These are phyloP conservation scores for Picus viridis DNA, from an alignment of 2,797 vertebrate species.

Conservation along the genomic window DNA sequence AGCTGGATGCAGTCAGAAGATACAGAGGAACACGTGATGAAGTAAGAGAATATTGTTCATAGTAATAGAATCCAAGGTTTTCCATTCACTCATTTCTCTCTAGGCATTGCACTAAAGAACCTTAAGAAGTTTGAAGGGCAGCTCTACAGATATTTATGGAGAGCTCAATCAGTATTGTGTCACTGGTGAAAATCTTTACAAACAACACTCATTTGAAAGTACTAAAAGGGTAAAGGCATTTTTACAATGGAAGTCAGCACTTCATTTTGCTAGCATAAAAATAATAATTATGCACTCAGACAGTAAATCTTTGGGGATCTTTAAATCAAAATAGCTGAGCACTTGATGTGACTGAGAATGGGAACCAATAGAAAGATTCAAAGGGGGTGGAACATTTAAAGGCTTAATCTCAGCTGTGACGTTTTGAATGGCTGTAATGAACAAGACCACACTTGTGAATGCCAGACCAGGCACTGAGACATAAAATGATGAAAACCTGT, in stretches of 20 bases:
- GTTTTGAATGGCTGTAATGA: not conserved
- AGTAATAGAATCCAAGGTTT: not conserved
- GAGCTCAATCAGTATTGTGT: not conserved
- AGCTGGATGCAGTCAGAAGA: not conserved
- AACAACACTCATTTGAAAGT: not conserved
- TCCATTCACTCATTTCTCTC: not conserved
- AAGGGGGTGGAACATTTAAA: not conserved
- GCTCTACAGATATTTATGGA: not conserved
- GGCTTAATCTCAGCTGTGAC: not conserved
- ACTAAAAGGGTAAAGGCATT: not conserved
- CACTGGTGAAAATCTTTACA: not conserved
- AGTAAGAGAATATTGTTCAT: not conserved
- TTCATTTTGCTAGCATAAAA: not conserved
- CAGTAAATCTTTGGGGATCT: not conserved
- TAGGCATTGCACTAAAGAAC: not conserved
- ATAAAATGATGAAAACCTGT: not conserved
- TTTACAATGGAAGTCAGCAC: not conserved
- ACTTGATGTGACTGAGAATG: accelerated
- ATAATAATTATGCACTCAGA: not conserved
- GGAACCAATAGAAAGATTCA: not conserved
- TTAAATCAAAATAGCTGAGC: accelerated
- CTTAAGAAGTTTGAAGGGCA: not conserved
- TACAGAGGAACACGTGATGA: not conserved
- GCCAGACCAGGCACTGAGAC: not conserved
- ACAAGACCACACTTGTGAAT: not conserved